Conservation (phyloP, 2,113 vertebrate species). For the Myotis lucifugus region DNA sequence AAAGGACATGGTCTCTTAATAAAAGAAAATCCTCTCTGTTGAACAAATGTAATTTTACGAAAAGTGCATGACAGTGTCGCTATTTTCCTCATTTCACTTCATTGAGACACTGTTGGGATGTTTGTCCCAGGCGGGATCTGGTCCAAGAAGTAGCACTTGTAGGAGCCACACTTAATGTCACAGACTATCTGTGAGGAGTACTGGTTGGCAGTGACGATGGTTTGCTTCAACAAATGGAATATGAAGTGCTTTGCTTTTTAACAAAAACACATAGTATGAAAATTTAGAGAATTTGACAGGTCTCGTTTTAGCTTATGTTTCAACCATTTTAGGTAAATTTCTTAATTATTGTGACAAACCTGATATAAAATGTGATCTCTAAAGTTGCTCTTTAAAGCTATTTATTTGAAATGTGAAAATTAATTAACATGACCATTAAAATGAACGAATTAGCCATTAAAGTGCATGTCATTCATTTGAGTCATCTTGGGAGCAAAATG, state of each 20-base stretch:
- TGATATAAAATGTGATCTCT: background rate
- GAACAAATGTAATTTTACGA: background rate
- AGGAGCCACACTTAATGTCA: background rate
- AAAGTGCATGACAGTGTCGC: background rate
- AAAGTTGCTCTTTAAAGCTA: background rate
- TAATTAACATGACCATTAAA: constrained; percentile 28
- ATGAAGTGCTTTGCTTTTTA: background rate
- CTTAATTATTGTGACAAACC: constrained; percentile 41
- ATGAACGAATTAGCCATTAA: constrained; percentile 3
- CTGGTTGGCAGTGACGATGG: background rate
- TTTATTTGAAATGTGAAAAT: constrained; percentile 23
- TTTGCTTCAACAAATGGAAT: background rate
- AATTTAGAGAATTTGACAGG: background rate
- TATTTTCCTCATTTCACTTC: constrained; percentile 7
- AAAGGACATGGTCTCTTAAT: background rate
- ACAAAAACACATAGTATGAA: background rate
- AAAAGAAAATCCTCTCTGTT: background rate
- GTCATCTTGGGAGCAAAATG: background rate
- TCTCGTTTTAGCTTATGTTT: constrained; percentile 1
- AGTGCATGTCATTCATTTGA: background rate
- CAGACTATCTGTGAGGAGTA: background rate
- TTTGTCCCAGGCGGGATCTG: background rate
- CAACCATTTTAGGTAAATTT: background rate
- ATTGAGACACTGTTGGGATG: background rate
- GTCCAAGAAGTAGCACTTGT: background rate